Conservation (phyloP, 2,797 vertebrate species). For the Hoplostethus atlanticus region DNA sequence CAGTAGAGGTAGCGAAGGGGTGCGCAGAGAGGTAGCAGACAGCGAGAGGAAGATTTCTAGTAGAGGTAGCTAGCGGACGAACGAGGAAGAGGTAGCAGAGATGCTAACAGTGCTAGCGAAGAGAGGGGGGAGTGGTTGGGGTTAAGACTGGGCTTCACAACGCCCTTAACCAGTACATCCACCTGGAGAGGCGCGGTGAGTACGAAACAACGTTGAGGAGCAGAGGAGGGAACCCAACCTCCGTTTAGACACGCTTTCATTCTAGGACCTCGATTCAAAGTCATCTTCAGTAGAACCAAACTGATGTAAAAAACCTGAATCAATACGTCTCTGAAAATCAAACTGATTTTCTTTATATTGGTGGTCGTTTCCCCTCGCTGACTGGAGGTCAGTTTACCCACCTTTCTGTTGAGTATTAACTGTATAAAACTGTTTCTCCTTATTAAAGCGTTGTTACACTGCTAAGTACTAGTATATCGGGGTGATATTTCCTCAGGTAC, state of each 20-base stretch:
- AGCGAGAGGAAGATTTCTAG: constrained; percentile 73
- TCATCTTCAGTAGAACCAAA: too few species aligned
- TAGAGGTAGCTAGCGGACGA: constrained; percentile 83
- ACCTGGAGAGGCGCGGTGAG: not conserved
- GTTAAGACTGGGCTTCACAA: constrained; percentile 27
- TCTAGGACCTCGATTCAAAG: too few species aligned
- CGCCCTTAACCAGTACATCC: not conserved
- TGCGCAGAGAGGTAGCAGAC: constrained; percentile 73
- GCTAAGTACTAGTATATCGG: too few species aligned
- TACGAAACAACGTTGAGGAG: not conserved
- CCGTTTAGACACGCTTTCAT: too few species aligned
- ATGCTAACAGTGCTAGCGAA: constrained; percentile 67
- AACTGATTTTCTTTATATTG: not conserved
- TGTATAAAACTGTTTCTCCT: not conserved
- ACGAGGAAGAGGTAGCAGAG: constrained; percentile 77
- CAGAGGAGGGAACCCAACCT: too few species aligned
- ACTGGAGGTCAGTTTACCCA: too few species aligned
- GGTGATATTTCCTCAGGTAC: too few species aligned
- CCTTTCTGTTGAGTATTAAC: not conserved
- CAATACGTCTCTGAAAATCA: too few species aligned
- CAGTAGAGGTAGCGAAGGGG: constrained; percentile 75
- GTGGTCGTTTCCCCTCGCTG: not conserved
- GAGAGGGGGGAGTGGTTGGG: not conserved
- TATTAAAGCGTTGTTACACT: too few species aligned
- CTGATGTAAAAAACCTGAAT: too few species aligned